These are phyloP conservation scores for Salvelinus fontinalis DNA, from an alignment of 2,113 vertebrate genomes.

Conservation along the genomic window DNA sequence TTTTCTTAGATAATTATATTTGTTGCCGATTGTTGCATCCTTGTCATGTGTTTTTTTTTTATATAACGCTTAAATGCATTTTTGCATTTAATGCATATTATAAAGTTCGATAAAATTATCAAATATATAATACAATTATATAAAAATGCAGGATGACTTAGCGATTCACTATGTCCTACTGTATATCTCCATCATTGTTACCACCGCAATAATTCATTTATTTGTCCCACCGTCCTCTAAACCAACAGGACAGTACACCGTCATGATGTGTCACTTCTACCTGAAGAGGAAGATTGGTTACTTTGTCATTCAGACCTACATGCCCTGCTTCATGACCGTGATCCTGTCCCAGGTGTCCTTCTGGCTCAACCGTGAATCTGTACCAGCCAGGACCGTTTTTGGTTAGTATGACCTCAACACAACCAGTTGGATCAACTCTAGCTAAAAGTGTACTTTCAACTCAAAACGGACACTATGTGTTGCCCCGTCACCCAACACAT, in stretches of 20 bases:
- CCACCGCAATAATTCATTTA: background rate
- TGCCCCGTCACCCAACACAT: no score
- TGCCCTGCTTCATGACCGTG: slow-evolving; percentile 98
- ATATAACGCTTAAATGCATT: no score
- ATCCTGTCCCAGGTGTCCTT: slow-evolving; percentile 97
- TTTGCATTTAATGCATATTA: background rate
- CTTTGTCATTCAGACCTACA: slow-evolving; percentile 97
- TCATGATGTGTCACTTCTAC: slow-evolving; percentile 97
- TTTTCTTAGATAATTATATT: background rate
- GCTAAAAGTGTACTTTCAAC: background rate
- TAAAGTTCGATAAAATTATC: no score
- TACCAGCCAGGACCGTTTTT: slow-evolving; percentile 94
- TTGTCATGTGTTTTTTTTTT: background rate
- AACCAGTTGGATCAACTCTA: background rate
- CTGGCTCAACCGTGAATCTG: slow-evolving; percentile 96
- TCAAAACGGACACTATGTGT: no score
- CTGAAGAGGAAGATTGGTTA: slow-evolving; percentile 98
- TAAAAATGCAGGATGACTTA: no score
- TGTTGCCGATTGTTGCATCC: background rate
- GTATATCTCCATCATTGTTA: background rate
- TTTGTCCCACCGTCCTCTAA: background rate
- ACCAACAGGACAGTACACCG: slow-evolving; percentile 88
- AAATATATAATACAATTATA: no score
- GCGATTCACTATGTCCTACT: no score
- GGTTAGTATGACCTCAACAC: slow-evolving; percentile 77